phyloP scores from a whole-genome alignment of 2,797 vertebrate species.

The Microhierax caerulescens region DNA sequence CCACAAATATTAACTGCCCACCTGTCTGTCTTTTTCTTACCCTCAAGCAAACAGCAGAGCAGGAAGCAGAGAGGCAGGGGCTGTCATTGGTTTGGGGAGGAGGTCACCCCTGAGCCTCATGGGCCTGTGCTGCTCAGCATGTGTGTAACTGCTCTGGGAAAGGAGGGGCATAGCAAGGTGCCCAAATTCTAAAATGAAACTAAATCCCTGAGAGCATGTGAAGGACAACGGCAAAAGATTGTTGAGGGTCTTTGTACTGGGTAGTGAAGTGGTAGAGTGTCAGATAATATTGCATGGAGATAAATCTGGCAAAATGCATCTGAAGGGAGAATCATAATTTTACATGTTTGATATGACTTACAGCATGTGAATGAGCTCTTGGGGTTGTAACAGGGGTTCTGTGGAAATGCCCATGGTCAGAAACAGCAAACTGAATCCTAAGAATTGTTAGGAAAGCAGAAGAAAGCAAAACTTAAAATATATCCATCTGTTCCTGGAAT shows the following conservation, averaged over 20 bases:
- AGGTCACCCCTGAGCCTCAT: fast-evolving
- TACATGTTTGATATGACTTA: neutral
- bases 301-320: neutral
- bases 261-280: neutral
- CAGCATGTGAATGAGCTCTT: neutral
- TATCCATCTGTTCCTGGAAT: neutral
- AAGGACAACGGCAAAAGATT: neutral
- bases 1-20: neutral
- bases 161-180: fast-evolving
- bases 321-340: neutral
- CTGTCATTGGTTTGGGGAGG: neutral
- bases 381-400: neutral
- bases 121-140: fast-evolving
- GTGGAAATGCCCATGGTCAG: neutral
- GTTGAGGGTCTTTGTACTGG: neutral
- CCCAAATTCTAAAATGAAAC: neutral
- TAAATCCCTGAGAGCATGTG: neutral
- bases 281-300: neutral
- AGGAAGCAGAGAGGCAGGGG: fast-evolving
- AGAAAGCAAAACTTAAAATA: neutral
- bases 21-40: neutral
- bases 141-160: neutral
- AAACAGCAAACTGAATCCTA: neutral
- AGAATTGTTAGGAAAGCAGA: neutral
- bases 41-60: neutral